phyloP scores from a whole-genome alignment of 1,140 invertebrate species.

The Macrobrachium nipponense region DNA sequence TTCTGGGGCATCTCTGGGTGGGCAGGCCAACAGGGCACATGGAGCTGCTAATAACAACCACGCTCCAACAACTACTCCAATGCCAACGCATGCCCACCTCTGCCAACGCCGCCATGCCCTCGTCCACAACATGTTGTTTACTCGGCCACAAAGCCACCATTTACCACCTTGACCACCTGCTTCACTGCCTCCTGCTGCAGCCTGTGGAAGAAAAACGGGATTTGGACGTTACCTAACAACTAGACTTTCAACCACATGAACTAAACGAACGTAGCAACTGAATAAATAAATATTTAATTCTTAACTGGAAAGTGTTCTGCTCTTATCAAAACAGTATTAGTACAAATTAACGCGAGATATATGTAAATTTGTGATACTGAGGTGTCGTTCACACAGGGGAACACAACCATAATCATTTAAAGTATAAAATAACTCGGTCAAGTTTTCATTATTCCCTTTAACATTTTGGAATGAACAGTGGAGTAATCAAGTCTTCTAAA shows the following conservation, averaged over 20 bases:
- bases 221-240: background rate
- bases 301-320: no score
- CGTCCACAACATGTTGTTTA: conserved; percentile 40
- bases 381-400: no score
- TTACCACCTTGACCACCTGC: conserved; percentile 8
- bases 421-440: no score
- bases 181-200: conserved; percentile 30
- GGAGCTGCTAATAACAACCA: conserved; percentile 52
- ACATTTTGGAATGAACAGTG: no score
- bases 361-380: no score
- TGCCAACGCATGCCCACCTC: conserved; percentile 46
- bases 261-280: background rate
- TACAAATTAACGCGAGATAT: no score
- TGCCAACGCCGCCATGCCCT: conserved; percentile 56
- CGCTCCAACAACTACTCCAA: conserved; percentile 36
- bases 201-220: background rate
- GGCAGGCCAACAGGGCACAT: conserved; percentile 52
- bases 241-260: no score
- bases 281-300: background rate
- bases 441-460: no score
- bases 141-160: conserved; percentile 46
- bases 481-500: no score
- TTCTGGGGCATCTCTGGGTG: conserved; percentile 34
- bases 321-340: no score
- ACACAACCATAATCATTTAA: no score